Evolutionary conservation across 2,113 vertebrate genomes (phyloP), one percentile per base, ranked within the genome.

Genomic region (Sinosuthora webbiana): DNA sequence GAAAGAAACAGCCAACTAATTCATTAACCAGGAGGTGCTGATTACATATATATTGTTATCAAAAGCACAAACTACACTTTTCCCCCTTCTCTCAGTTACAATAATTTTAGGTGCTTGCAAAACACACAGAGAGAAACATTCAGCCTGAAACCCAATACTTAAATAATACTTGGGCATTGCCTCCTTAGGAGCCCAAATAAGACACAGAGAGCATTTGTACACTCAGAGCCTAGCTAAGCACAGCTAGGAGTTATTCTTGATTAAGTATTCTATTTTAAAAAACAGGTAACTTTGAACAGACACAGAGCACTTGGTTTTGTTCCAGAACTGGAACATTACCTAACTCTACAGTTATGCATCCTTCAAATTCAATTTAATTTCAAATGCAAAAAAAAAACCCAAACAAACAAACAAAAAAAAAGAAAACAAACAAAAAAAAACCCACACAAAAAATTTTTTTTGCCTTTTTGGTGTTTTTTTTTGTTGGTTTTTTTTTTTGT

Each of bases 1-100:
- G 75, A 91, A 94, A 92, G 95, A 96, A 97, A 93, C 71, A 94
- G 92, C 90, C 93, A 97, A 91, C 94, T 95, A 97, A 95, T 93
- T 94, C 94, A 95, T 94, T 95, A 96, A 92, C 65, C 93, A 90
- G 93, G 87, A 96, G 95, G 94, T 86, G 91, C 18, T 93, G 90
- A 95, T 95, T 97, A 94, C 83, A 93, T 42, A 78, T 64, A 74
- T 87, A 95, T 35, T 95, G 93, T 93, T 95, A 94, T 33, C 86
- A 92, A 90, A 95, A 94, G 92, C 92, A 86, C 60, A 93, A 97
- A 88, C 87, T 71, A 80, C 59, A 62, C 22, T 94, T 91, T 91
- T 57, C 10, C 53, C 44, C 55, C 44, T 87, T 73, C 78, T 93
- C 92, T 94, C 92, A 86, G 45, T 93, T 95, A 93, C 59, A 67